These are phyloP conservation scores for Morpho achilles DNA, from an alignment of 2,888 invertebrate genomes.

Conservation along the genomic window DNA sequence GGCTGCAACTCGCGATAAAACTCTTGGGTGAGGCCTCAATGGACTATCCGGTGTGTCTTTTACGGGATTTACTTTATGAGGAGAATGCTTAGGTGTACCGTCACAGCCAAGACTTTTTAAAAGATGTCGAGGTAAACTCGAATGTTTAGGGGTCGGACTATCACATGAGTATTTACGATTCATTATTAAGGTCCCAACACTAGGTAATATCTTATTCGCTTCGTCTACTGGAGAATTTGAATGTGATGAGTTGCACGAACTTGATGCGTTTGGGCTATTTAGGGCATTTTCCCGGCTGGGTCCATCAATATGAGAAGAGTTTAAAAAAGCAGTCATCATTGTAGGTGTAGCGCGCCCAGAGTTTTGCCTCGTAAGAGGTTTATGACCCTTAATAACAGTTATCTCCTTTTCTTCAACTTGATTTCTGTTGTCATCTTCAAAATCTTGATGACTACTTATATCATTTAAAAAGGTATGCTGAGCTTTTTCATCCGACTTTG, in stretches of 20 bases:
- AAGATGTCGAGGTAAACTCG: slow-evolving; percentile 66
- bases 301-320: slow-evolving; percentile 61
- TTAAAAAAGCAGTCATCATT: slow-evolving; percentile 71
- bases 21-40: slow-evolving; percentile 81
- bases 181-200: slow-evolving; percentile 65
- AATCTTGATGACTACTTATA: slow-evolving; percentile 69
- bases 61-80: slow-evolving; percentile 43
- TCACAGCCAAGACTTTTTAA: slow-evolving; percentile 65
- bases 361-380: slow-evolving; percentile 83
- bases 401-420: slow-evolving; percentile 75
- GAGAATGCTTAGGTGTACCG: slow-evolving; percentile 65
- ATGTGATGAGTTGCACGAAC: slow-evolving; percentile 67
- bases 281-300: slow-evolving; percentile 49
- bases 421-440: slow-evolving; percentile 72
- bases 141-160: slow-evolving; percentile 66
- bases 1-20: slow-evolving; percentile 78
- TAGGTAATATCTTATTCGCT: slow-evolving; percentile 46
- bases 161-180: slow-evolving; percentile 67
- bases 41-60: slow-evolving; percentile 56
- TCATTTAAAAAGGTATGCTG: slow-evolving; percentile 70
- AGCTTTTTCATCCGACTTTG: slow-evolving; percentile 71
- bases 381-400: slow-evolving; percentile 79
- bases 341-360: slow-evolving; percentile 79
- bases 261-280: slow-evolving; percentile 57
- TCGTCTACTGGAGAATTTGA: slow-evolving; percentile 67